Evolutionary conservation across 1,140 invertebrate species (phyloP).

Genomic region (Lerema accius): DNA sequence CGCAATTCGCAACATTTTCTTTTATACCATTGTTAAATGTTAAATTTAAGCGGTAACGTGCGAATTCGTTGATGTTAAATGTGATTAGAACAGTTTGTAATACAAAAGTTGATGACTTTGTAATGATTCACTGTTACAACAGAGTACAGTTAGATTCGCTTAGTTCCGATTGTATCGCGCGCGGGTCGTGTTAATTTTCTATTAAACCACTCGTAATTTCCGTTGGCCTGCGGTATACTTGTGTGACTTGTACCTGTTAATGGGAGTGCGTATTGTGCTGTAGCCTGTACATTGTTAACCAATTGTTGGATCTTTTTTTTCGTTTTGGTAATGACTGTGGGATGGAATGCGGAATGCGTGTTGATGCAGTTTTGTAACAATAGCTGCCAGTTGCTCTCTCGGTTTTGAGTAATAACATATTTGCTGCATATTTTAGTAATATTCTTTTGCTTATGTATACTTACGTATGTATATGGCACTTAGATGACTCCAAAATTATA

Average conservation of each 20-base stretch:
- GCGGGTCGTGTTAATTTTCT: slow-evolving; percentile 10
- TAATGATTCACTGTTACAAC: slow-evolving; percentile 22
- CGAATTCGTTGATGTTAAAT: slow-evolving; percentile 3
- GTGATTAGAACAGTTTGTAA: slow-evolving; percentile 5
- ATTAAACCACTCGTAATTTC: slow-evolving; percentile 11
- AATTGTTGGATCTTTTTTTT: not conserved
- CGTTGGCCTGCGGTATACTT: slow-evolving; percentile 7
- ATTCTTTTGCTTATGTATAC: too few species aligned
- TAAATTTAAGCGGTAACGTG: not conserved
- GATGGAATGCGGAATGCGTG: too few species aligned
- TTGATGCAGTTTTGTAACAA: too few species aligned
- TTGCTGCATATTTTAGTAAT: too few species aligned
- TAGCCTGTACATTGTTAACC: not conserved
- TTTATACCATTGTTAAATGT: too few species aligned
- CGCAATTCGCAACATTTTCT: too few species aligned
- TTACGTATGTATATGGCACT: too few species aligned
- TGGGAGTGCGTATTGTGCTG: too few species aligned
- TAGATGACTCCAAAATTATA: too few species aligned
- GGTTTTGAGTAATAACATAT: too few species aligned
- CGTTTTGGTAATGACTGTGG: not conserved
- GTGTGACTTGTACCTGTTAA: slow-evolving; percentile 1
- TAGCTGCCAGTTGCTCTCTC: too few species aligned
- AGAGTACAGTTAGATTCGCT: slow-evolving; percentile 7
- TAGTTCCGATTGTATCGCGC: slow-evolving; percentile 2
- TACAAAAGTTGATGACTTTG: slow-evolving; percentile 16